Base-by-base conservation (phyloP, 2,888 invertebrate genomes). In the Formica aserva region DNA sequence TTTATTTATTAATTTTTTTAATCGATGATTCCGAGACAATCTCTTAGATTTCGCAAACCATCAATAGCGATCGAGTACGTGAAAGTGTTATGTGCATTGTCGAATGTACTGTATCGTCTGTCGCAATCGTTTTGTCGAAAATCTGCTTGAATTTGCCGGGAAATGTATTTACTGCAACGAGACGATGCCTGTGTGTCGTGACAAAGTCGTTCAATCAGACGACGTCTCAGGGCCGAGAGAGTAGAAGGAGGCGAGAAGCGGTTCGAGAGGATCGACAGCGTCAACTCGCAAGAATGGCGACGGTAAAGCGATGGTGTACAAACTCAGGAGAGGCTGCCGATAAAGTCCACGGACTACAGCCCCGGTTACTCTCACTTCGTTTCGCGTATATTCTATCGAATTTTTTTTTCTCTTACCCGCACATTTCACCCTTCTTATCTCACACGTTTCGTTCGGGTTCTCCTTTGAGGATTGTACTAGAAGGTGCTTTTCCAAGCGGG, bases 271-370 rank as follows among this genome's bases (percentile, higher is more conserved):
- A 62, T 77, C 84, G 86, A 89, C 85, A 81, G 84, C 85, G 83
- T 87, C 87, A 88, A 88, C 87, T 85, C 82, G 88, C 76, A 82
- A 86, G 85, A 85, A 87, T 82, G 71, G 78, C 77, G 67, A 62
- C 65, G 82, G 55, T 71, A 62, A 72, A 75, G 72, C 82, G 82
- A 81, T 75, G 85, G 78, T 84, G 87, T 85, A 87, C 83, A 87
- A 85, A 89, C 89, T 89, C 85, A 76, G 75, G 74, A 82, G 75
- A 67, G 52, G 52, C 52, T 26, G 72, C 72, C 85, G 87, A 88
- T 88, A 88, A 89, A 88, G 77, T 82, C 82, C 82, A 83, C 82
- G 65, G 52, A 87, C 74, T 71, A 45, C 52, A 52, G 8, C 18
- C 45, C 78, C 71, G 52, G 69, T 72, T 83, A 84, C 83, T 71